These are phyloP conservation scores for Eudyptes chrysolophus DNA, from an alignment of 2,113 vertebrate species.

Conservation along the genomic window DNA sequence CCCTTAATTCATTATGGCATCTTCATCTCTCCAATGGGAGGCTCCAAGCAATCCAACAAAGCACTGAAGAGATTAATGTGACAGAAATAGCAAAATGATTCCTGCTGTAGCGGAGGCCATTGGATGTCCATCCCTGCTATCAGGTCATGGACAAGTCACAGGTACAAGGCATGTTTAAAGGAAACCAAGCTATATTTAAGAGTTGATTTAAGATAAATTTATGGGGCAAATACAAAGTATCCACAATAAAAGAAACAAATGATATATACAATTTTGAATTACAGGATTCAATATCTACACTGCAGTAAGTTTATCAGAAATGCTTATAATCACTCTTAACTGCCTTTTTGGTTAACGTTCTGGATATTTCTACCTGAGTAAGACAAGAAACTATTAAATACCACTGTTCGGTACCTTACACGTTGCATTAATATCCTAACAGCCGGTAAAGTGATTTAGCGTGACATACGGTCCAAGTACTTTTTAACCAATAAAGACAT, in stretches of 20 bases:
- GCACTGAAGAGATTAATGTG: neutral
- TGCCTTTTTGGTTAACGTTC: neutral
- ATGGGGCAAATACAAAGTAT: neutral
- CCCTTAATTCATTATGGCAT: neutral
- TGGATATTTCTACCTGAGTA: neutral
- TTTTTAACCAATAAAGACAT: neutral
- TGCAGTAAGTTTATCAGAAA: neutral
- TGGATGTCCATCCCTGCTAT: neutral
- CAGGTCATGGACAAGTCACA: neutral
- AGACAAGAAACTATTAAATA: neutral
- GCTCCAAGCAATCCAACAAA: neutral
- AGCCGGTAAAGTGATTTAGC: too few relatives aligned
- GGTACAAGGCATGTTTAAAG: neutral
- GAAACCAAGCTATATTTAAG: neutral
- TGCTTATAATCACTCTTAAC: neutral
- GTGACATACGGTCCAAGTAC: accelerated
- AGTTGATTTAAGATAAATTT: neutral
- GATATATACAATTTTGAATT: neutral
- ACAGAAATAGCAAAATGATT: neutral
- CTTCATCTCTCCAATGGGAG: neutral
- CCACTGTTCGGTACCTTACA: neutral
- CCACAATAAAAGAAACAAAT: neutral
- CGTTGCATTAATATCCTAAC: neutral
- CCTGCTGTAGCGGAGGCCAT: neutral
- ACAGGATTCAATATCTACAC: neutral